Evolutionary conservation across 2,113 vertebrate genomes (phyloP).

Genomic region (Motacilla tschutschensis): DNA sequence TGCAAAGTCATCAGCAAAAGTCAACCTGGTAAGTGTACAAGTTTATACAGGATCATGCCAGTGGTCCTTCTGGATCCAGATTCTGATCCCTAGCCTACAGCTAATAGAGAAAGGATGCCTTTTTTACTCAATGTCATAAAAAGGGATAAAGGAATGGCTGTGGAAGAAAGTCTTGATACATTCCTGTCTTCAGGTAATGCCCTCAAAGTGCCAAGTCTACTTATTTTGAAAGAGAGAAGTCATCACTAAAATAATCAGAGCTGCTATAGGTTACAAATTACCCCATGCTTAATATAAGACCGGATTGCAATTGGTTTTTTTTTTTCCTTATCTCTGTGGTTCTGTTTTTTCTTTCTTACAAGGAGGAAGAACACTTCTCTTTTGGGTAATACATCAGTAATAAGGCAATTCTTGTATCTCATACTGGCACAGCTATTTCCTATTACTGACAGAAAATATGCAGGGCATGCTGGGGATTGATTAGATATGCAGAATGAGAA

Average conservation of each 20-base stretch:
- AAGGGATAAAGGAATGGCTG: neutral
- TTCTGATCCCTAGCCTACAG: neutral
- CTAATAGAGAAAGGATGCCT: neutral
- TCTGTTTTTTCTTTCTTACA: neutral
- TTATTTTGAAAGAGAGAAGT: neutral
- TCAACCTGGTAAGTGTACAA: neutral
- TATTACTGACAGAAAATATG: slow-evolving; percentile 43
- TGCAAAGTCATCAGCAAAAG: neutral
- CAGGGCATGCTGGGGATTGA: slow-evolving; percentile 16
- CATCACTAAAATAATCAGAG: neutral
- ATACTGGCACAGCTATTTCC: slow-evolving; percentile 29
- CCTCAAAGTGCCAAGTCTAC: neutral
- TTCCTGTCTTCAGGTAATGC: neutral
- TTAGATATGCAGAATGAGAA: slow-evolving; percentile 16
- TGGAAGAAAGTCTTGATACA: neutral
- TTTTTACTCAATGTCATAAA: neutral
- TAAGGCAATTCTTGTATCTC: neutral
- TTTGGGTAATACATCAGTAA: neutral
- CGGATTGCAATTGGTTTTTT: neutral
- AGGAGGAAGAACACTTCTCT: neutral
- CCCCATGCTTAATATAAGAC: neutral
- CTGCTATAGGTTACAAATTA: neutral
- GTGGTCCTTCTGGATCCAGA: neutral
- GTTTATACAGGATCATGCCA: neutral
- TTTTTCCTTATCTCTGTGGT: neutral